Percentiles rank a stretch among this genome's conserved stretches.
Evolutionary conservation across 2,113 vertebrate genomes (phyloP).

Genomic region (Muntiacus muntjak): DNA sequence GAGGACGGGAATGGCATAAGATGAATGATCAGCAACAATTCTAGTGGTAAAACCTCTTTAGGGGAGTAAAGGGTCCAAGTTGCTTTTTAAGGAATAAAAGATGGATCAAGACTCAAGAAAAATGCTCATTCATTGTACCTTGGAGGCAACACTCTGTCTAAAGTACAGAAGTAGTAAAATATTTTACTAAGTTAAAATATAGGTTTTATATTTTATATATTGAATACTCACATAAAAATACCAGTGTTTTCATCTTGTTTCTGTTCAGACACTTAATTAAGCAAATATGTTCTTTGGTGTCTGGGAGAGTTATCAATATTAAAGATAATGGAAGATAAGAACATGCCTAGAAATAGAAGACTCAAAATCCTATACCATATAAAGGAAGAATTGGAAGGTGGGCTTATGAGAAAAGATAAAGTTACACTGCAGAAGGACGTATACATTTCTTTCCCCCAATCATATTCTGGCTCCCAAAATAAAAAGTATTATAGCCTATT

Average conservation of each 20-base stretch:
- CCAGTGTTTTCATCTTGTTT: constrained; percentile 70
- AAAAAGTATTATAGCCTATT: constrained; percentile 56
- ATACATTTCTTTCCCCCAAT: constrained; percentile 20
- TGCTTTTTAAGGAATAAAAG: constrained; percentile 27
- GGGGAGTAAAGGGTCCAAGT: background rate
- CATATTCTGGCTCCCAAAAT: constrained; percentile 48
- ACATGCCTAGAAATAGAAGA: constrained; percentile 47
- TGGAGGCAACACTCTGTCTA: constrained; percentile 54
- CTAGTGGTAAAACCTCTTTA: background rate
- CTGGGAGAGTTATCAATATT: constrained; percentile 57
- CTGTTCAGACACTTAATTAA: constrained; percentile 70
- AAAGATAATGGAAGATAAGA: constrained; percentile 57
- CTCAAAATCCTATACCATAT: constrained; percentile 22
- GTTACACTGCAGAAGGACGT: background rate
- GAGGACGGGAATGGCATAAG: background rate
- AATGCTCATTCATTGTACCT: constrained; percentile 41
- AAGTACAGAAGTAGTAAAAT: constrained; percentile 71
- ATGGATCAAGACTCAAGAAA: constrained; percentile 35
- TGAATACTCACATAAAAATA: constrained; percentile 72
- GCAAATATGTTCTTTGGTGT: constrained; percentile 82
- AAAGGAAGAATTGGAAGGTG: constrained; percentile 45
- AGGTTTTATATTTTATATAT: constrained; percentile 72
- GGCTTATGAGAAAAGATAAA: constrained; percentile 17
- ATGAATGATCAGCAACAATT: constrained; percentile 34
- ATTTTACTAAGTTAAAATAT: constrained; percentile 74